phyloP scores from a whole-genome alignment of 2,113 vertebrate genomes.

The Dascyllus trimaculatus region DNA sequence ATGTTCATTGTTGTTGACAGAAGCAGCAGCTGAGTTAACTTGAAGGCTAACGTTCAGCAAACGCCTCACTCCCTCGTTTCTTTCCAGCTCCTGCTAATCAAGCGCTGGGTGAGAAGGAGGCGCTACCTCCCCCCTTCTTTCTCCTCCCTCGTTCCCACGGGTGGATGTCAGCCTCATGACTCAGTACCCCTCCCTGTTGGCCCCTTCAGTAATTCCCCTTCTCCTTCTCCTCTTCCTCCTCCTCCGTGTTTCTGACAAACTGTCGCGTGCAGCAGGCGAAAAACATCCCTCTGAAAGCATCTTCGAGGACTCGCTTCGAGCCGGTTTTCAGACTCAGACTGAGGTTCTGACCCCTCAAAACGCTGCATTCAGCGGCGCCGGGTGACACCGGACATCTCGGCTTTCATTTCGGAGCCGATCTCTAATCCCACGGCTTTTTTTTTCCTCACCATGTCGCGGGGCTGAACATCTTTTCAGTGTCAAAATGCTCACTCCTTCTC shows the following conservation, averaged over 20 bases:
- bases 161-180: slow-evolving; percentile 53
- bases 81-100: slow-evolving; percentile 27
- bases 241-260: background rate
- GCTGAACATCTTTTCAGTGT: slow-evolving; percentile 28
- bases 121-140: slow-evolving; percentile 9
- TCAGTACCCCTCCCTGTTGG: slow-evolving; percentile 42
- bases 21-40: too few species aligned
- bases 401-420: slow-evolving; percentile 13
- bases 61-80: background rate
- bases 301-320: background rate
- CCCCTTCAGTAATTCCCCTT: slow-evolving; percentile 55
- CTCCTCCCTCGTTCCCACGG: slow-evolving; percentile 58
- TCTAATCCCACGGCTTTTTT: background rate
- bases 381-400: background rate
- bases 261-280: background rate
- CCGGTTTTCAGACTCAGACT: too few species aligned
- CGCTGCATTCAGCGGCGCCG: background rate
- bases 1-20: background rate
- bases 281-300: background rate
- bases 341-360: background rate
- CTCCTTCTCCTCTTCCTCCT: slow-evolving; percentile 12
- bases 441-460: background rate
- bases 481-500: slow-evolving; percentile 28
- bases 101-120: slow-evolving; percentile 31
- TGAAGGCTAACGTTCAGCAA: too few species aligned